phyloP scores from a whole-genome alignment of 2,888 invertebrate species.

The Meteorus colon region DNA sequence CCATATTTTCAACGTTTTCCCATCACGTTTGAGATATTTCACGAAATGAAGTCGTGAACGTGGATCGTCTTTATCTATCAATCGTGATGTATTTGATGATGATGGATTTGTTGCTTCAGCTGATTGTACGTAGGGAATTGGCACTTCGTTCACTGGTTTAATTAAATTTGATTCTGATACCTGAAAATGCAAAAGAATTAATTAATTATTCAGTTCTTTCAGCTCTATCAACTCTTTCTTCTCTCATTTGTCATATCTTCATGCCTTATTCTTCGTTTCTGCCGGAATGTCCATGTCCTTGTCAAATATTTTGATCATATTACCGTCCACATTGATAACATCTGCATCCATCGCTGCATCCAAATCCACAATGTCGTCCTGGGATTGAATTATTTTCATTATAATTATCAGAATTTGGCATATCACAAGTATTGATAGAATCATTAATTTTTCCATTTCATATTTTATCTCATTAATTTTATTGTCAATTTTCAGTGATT shows the following conservation, averaged over 20 bases:
- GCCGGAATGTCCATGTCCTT: slow-evolving; percentile 59
- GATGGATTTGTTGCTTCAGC: slow-evolving; percentile 46
- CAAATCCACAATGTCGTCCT: slow-evolving; percentile 58
- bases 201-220: background rate
- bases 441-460: background rate
- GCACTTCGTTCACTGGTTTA: slow-evolving; percentile 3
- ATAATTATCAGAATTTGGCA: background rate
- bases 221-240: background rate
- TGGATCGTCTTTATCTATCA: slow-evolving; percentile 78
- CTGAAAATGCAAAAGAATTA: slow-evolving; percentile 19
- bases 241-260: slow-evolving; percentile 15
- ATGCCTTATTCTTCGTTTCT: slow-evolving; percentile 6
- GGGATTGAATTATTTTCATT: slow-evolving; percentile 1
- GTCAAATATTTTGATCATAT: slow-evolving; percentile 57
- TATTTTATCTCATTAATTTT: slow-evolving; percentile 7
- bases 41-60: slow-evolving; percentile 79
- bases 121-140: slow-evolving; percentile 44
- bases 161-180: slow-evolving; percentile 19
- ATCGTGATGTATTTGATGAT: slow-evolving; percentile 47
- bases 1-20: slow-evolving; percentile 82
- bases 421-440: background rate
- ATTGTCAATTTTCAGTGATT: slow-evolving; percentile 10
- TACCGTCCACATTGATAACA: slow-evolving; percentile 57
- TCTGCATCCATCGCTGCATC: slow-evolving; percentile 61
- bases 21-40: slow-evolving; percentile 80